phyloP scores from a whole-genome alignment of 2,113 vertebrate genomes.

The Tupaia chinensis region DNA sequence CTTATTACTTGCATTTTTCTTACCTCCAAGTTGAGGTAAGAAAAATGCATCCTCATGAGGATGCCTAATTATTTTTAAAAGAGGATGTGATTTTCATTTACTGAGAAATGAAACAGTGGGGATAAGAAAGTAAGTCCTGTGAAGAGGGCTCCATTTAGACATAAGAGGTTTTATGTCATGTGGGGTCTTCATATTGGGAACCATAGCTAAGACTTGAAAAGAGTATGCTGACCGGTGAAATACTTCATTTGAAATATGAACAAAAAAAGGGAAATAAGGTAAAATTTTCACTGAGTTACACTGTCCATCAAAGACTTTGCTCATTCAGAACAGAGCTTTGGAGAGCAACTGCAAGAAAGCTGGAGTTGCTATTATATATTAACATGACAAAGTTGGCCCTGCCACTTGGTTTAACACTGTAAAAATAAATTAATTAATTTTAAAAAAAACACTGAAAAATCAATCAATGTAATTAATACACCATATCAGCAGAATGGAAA shows the following conservation, averaged over 20 bases:
- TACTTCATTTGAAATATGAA: slow-evolving; percentile 5
- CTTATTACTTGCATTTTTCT: slow-evolving; percentile 79
- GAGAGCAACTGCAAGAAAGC: not conserved
- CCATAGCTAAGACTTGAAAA: not conserved
- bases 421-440: not conserved
- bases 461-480: not conserved
- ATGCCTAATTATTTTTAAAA: not conserved
- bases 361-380: not conserved
- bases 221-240: not conserved
- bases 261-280: not conserved
- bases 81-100: not conserved
- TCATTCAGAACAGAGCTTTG: slow-evolving; percentile 28
- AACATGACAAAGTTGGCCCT: not conserved
- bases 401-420: not conserved
- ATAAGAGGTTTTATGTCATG: not conserved
- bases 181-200: not conserved
- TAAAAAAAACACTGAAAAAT: no score
- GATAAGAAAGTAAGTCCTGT: not conserved
- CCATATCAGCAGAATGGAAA: not conserved
- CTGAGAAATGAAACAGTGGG: not conserved
- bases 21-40: not conserved
- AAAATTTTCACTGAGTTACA: not conserved
- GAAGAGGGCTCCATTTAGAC: not conserved
- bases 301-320: not conserved
- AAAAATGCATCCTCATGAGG: no score